Conservation (phyloP, 2,113 vertebrate genomes). For the Hipposideros armiger region DNA sequence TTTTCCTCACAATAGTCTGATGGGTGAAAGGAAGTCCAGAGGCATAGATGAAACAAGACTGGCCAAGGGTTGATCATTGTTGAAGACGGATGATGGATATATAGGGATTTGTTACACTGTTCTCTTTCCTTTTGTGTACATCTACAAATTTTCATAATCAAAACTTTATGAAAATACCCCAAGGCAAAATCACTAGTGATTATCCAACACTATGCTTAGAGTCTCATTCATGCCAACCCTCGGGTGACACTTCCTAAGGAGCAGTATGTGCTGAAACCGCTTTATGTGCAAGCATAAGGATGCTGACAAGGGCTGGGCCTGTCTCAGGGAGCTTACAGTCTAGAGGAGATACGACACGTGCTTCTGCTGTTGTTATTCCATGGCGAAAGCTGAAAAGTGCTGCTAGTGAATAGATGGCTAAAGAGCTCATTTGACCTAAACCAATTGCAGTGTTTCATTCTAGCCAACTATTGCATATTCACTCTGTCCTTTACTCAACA, state of each 20-base stretch:
- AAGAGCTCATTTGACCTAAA: not conserved
- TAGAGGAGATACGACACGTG: not conserved
- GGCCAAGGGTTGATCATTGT: not conserved
- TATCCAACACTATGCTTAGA: not conserved
- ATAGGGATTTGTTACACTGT: not conserved
- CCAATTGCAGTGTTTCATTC: not conserved
- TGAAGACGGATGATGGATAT: not conserved
- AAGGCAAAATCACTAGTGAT: not conserved
- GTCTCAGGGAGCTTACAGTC: not conserved
- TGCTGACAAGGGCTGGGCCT: not conserved
- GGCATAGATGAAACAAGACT: not conserved
- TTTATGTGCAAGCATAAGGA: not conserved
- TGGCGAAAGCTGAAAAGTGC: not conserved
- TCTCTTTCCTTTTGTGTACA: not conserved
- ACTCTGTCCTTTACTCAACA: not conserved
- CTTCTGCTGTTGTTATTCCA: not conserved
- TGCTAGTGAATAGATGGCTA: accelerated
- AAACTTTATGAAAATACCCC: not conserved
- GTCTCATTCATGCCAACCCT: not conserved
- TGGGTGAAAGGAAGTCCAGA: not conserved
- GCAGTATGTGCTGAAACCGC: not conserved
- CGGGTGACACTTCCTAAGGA: not conserved
- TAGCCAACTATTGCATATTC: not conserved
- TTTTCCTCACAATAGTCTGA: not conserved
- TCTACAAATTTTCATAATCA: not conserved